Evolutionary conservation across 2,113 vertebrate species (phyloP).

Genomic region (Columba janthina): DNA sequence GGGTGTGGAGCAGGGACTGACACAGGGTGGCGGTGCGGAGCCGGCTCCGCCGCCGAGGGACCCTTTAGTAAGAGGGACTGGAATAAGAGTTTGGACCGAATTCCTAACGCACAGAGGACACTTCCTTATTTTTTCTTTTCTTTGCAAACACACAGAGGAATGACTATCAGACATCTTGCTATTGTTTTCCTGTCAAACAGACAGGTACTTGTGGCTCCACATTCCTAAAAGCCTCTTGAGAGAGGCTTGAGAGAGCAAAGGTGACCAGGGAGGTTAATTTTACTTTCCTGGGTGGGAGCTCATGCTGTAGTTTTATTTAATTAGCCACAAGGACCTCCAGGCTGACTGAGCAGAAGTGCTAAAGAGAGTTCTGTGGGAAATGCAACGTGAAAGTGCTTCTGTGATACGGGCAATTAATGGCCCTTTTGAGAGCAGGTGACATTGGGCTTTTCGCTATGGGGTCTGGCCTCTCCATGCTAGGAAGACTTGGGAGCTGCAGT

Average conservation of each 20-base stretch:
- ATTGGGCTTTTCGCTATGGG: background rate
- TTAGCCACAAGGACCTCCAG: background rate
- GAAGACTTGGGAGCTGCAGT: background rate
- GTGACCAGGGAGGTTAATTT: background rate
- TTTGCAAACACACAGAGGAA: background rate
- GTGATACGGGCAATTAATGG: background rate
- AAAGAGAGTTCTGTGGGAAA: background rate
- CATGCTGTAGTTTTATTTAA: background rate
- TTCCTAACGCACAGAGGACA: background rate
- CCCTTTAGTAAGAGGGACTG: background rate
- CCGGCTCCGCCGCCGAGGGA: accelerated
- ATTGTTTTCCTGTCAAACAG: background rate
- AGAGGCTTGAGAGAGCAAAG: too few relatives aligned
- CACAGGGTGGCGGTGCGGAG: background rate
- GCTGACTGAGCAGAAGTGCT: background rate
- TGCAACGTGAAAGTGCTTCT: background rate
- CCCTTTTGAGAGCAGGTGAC: background rate
- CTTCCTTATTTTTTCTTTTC: background rate
- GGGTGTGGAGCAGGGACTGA: accelerated
- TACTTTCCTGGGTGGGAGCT: background rate
- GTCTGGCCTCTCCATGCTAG: background rate
- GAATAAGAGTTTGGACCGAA: background rate
- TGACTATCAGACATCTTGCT: background rate
- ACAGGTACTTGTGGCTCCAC: background rate
- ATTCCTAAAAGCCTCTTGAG: background rate